Conservation (phyloP, 2,113 vertebrate species). For the Antigone vipio region DNA sequence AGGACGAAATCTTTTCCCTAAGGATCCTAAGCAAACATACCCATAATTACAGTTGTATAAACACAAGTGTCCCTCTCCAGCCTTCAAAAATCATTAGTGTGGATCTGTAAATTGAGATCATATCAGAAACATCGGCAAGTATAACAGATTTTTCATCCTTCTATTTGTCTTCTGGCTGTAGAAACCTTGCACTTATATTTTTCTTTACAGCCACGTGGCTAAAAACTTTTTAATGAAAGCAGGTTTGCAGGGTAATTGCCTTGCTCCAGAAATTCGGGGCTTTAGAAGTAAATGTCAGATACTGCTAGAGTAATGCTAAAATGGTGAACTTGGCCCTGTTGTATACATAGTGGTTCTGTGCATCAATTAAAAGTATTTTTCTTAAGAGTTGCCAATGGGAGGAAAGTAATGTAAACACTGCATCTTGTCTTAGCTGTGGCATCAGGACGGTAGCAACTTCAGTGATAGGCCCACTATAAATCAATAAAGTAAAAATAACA, state of each 20-base stretch:
- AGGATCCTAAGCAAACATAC: not conserved
- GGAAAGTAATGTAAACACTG: not conserved
- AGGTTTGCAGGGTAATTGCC: not conserved
- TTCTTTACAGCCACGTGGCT: not conserved
- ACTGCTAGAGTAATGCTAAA: not conserved
- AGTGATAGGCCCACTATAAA: constrained; percentile 11
- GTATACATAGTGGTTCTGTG: not conserved
- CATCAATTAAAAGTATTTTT: constrained; percentile 26
- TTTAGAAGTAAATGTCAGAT: constrained; percentile 14
- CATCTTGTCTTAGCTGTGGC: not conserved
- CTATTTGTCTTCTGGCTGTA: constrained; percentile 8
- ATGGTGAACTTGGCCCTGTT: not conserved
- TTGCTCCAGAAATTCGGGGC: not conserved
- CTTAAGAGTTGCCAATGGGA: not conserved
- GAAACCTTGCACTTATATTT: not conserved
- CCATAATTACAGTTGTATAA: constrained; percentile 36
- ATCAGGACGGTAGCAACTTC: not conserved
- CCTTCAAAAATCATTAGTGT: constrained; percentile 14
- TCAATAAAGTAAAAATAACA: constrained; percentile 60
- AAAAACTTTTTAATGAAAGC: constrained; percentile 22
- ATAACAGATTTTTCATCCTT: not conserved
- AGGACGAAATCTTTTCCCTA: constrained; percentile 15
- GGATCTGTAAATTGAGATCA: constrained; percentile 5
- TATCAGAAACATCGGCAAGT: constrained; percentile 6
- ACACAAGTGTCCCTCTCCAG: constrained; percentile 33